These are phyloP conservation scores for Moxostoma hubbsi DNA, from an alignment of 2,797 vertebrate genomes.

Conservation along the genomic window DNA sequence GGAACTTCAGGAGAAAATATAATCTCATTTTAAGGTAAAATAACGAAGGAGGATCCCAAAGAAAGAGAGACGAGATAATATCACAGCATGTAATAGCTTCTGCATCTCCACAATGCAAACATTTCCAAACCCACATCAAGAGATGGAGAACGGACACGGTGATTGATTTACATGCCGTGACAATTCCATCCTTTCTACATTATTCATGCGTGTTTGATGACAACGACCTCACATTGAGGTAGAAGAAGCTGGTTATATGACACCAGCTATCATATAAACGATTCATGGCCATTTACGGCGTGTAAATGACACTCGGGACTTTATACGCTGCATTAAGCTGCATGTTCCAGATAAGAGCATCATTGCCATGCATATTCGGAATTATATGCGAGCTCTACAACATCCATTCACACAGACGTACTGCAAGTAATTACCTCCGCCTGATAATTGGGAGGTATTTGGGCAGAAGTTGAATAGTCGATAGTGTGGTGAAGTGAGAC, in stretches of 20 bases:
- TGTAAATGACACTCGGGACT: constrained; percentile 67
- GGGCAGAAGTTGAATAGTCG: constrained; percentile 43
- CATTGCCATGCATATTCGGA: background rate
- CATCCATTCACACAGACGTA: constrained; percentile 55
- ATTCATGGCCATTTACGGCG: constrained; percentile 50
- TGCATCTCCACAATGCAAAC: constrained; percentile 58
- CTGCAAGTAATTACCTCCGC: constrained; percentile 68
- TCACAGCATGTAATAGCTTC: constrained; percentile 28
- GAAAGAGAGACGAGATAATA: constrained; percentile 15
- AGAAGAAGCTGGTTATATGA: too few relatives aligned
- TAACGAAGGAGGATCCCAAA: background rate
- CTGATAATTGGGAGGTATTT: constrained; percentile 44
- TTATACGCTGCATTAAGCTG: background rate
- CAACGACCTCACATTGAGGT: constrained; percentile 4
- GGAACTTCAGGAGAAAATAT: background rate
- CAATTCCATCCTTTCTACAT: constrained; percentile 71
- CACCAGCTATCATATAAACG: constrained; percentile 19
- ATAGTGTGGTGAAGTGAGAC: constrained; percentile 70
- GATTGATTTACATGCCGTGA: constrained; percentile 75
- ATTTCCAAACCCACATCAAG: constrained; percentile 53
- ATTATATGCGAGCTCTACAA: constrained; percentile 44
- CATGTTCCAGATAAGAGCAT: constrained; percentile 11
- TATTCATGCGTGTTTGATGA: constrained; percentile 68
- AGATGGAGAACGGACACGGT: constrained; percentile 55
- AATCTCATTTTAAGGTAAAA: background rate